Evolutionary conservation across 2,113 vertebrate species (phyloP), one percentile per base, ranked within the genome.

Genomic region (Lepus timidus): DNA sequence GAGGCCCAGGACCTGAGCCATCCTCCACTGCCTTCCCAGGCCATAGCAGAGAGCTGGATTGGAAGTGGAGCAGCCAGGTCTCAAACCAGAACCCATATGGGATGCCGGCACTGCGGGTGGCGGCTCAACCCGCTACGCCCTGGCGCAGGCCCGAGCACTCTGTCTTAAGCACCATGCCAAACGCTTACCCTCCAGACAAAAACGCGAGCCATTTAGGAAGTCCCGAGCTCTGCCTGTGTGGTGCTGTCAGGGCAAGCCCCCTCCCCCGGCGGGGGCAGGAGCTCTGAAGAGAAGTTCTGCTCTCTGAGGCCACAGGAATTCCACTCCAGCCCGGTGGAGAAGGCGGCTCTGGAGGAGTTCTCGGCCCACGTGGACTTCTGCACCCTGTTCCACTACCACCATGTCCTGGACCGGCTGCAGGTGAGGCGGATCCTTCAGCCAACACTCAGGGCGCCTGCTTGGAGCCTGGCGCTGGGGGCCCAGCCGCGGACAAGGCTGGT

Each of bases 331-430:
- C 94, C 92, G 0, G 16, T 25, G 1, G 96, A 98, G 62, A 97
- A 90, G 29, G 62, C 36, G 0, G 94, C 95, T 27, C 85, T 98
- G 80, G 90, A 97, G 76, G 95, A 96, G 0, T 98, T 98, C 81
- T 96, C 96, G 0, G 84, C 97, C 12, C 97, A 97, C 0, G 96
- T 97, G 90, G 97, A 98, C 49, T 90, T 90, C 49, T 97, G 96
- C 9, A 97, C 98, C 31, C 70, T 98, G 67, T 97, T 91, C 14
- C 98, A 85, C 65, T 98, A 98, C 80, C 97, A 98, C 39, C 93
- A 94, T 0, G 11, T 96, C 90, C 95, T 98, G 79, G 89, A 91
- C 90, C 93, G 68, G 51, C 96, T 98, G 92, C 97, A 98, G 97
- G 98, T 98, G 85, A 96, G 90, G 58, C 55, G 0, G 0, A 71